phyloP scores from a whole-genome alignment of 2,888 invertebrate species.

The Melinaea marsaeus region DNA sequence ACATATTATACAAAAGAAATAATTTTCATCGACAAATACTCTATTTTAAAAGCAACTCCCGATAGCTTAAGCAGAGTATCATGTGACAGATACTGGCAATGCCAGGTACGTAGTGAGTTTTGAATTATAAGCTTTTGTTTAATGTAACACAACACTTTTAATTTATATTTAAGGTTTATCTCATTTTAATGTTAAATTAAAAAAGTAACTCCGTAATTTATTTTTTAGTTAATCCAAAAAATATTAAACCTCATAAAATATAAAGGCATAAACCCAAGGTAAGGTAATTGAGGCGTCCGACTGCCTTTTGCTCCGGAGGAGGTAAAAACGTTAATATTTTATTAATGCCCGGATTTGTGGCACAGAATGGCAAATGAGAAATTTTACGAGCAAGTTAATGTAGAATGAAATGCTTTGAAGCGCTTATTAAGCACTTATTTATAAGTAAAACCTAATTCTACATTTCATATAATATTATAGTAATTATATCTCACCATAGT shows the following conservation, averaged over 20 bases:
- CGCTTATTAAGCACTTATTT: not conserved
- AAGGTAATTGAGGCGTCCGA: not conserved
- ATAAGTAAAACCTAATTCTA: not conserved
- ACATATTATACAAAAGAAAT: no score
- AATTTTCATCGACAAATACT: no score
- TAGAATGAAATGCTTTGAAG: not conserved
- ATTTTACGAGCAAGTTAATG: conserved; percentile 2
- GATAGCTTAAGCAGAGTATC: no score
- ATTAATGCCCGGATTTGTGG: conserved; percentile 2
- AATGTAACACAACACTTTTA: no score
- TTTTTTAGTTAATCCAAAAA: not conserved
- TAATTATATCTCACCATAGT: not conserved
- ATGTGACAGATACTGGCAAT: no score
- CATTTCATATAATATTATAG: not conserved
- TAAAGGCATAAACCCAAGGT: not conserved
- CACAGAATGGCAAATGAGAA: not conserved
- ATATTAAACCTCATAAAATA: conserved; percentile 6
- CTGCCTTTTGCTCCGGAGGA: not conserved
- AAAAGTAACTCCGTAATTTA: not conserved
- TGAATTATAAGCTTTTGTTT: no score
- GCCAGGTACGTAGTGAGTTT: no score
- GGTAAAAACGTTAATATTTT: conserved; percentile 6
- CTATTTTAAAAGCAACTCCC: no score
- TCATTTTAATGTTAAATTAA: no score
- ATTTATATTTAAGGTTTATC: no score